Percentiles rank a stretch among this genome's conserved stretches.
Conservation (phyloP, 2,888 invertebrate species). For the Athrips mouffetella region DNA sequence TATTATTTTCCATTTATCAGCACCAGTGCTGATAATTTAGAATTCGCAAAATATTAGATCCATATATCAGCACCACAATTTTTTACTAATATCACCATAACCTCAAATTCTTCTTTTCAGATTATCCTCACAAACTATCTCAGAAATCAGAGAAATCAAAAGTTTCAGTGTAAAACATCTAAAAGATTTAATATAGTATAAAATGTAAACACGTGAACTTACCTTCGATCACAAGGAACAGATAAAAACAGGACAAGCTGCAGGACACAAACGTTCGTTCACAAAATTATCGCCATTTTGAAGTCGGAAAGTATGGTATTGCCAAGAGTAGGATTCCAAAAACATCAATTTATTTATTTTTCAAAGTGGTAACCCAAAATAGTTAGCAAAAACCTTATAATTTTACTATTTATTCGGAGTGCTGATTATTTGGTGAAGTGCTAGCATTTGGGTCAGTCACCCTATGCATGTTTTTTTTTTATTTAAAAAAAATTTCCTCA, state of each 20-base stretch:
- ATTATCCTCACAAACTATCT: slow-evolving; percentile 20
- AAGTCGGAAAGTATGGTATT: slow-evolving; percentile 22
- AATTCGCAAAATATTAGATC: slow-evolving; percentile 24
- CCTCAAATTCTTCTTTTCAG: slow-evolving; percentile 20
- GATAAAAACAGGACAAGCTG: slow-evolving; percentile 18
- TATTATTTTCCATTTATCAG: slow-evolving; percentile 25
- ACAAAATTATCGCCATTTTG: slow-evolving; percentile 20
- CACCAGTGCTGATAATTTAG: slow-evolving; percentile 28
- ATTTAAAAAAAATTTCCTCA: no score
- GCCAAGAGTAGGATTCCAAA: slow-evolving; percentile 24
- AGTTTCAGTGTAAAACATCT: slow-evolving; percentile 19
- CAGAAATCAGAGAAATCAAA: slow-evolving; percentile 12
- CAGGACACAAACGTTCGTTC: slow-evolving; percentile 21
- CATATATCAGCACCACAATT: slow-evolving; percentile 22
- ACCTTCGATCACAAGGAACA: slow-evolving; percentile 15
- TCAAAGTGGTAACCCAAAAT: slow-evolving; percentile 15
- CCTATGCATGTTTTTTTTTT: no score
- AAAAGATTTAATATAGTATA: slow-evolving; percentile 17
- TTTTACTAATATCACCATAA: slow-evolving; percentile 25
- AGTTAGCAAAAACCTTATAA: slow-evolving; percentile 16
- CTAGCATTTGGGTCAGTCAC: slow-evolving; percentile 17
- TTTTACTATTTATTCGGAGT: slow-evolving; percentile 20
- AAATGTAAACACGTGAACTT: slow-evolving; percentile 19
- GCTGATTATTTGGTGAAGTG: slow-evolving; percentile 22
- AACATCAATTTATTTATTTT: slow-evolving; percentile 22